Percentiles rank a stretch among this genome's conserved stretches.
These are phyloP conservation scores for Philypnodon macrostomus DNA, from an alignment of 2,797 vertebrate species.

Conservation along the genomic window DNA sequence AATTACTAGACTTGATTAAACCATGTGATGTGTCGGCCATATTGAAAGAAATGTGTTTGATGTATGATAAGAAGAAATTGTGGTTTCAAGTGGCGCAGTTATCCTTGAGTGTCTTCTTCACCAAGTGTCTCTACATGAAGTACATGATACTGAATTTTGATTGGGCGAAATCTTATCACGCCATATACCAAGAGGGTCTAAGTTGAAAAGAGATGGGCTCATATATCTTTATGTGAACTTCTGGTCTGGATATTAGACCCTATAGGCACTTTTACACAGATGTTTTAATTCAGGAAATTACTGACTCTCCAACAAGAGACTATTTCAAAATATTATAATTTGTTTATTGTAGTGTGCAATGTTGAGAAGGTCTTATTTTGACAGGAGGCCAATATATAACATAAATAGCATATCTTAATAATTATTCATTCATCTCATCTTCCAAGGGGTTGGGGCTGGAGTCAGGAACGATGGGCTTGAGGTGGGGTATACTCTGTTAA, in stretches of 20 bases:
- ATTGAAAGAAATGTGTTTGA: conserved; percentile 47
- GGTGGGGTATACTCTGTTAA: no score
- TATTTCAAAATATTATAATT: not conserved
- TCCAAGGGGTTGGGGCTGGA: no score
- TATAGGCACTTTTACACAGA: not conserved
- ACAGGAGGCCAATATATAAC: no score
- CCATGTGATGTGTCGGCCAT: conserved; percentile 32
- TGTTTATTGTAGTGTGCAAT: no score
- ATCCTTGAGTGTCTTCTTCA: conserved; percentile 39
- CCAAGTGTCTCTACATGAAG: conserved; percentile 38
- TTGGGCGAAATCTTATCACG: conserved; percentile 9
- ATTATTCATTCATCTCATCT: no score
- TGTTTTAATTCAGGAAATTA: not conserved
- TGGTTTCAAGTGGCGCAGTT: conserved; percentile 46
- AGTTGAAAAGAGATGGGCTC: conserved; percentile 1
- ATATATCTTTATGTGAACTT: conserved; percentile 4
- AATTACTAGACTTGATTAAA: conserved; percentile 58
- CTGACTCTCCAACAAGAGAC: no score
- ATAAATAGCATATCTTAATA: no score
- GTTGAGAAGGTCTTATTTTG: no score
- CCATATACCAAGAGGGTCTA: not conserved
- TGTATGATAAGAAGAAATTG: conserved; percentile 54
- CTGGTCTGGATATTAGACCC: not conserved
- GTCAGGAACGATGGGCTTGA: no score
- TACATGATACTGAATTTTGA: conserved; percentile 21